phyloP scores from a whole-genome alignment of 1,140 invertebrate species.

The Tribolium castaneum region DNA sequence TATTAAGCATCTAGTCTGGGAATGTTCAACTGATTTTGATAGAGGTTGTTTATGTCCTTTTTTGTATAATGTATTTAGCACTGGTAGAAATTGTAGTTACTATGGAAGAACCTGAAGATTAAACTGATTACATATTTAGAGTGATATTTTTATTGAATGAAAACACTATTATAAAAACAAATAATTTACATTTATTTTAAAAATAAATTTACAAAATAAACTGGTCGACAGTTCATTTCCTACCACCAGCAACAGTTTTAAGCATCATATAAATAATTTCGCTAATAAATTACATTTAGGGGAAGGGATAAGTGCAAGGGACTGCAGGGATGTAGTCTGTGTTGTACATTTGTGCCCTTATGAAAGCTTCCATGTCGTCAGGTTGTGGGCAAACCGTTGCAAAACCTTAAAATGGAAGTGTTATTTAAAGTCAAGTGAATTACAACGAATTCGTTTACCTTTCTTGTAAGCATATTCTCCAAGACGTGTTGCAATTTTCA shows the following conservation, averaged over 20 bases:
- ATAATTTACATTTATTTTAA: constrained; percentile 28
- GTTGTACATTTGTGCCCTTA: constrained; percentile 86
- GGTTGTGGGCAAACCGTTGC: constrained; percentile 85
- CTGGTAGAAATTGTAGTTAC: constrained; percentile 3
- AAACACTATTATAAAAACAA: constrained; percentile 14
- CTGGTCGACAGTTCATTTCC: constrained; percentile 11
- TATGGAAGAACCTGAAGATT: constrained; percentile 14
- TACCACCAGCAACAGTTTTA: background rate
- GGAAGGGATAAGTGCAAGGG: constrained; percentile 76
- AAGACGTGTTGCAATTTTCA: constrained; percentile 87
- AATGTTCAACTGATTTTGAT: constrained; percentile 37
- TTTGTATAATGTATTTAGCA: constrained; percentile 17
- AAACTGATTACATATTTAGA: background rate
- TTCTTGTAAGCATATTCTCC: constrained; percentile 90
- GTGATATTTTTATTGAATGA: constrained; percentile 3
- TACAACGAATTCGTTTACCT: constrained; percentile 67
- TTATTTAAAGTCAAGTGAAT: background rate
- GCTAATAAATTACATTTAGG: constrained; percentile 61
- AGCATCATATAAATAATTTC: background rate
- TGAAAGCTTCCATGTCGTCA: constrained; percentile 77
- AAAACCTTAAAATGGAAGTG: constrained; percentile 68
- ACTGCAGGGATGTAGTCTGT: constrained; percentile 76
- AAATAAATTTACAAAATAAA: constrained; percentile 34
- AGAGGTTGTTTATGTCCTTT: constrained; percentile 17
- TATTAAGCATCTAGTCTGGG: constrained; percentile 34